phyloP scores from a whole-genome alignment of 1,140 invertebrate genomes.

The Drosophila oshimai region DNA sequence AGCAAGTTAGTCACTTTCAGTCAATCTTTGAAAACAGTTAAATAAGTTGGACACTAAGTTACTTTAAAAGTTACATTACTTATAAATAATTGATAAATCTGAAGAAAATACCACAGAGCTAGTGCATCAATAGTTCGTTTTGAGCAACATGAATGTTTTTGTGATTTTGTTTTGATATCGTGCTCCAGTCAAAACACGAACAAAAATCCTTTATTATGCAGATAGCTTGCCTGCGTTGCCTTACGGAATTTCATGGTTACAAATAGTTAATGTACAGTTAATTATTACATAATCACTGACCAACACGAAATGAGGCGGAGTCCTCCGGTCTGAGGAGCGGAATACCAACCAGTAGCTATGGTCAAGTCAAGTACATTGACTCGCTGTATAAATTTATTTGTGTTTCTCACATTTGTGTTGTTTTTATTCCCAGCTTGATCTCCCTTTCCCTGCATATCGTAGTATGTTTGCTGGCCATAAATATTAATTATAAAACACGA shows the following conservation, averaged over 20 bases:
- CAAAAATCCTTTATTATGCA: slow-evolving; percentile 48
- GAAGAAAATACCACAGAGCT: not conserved
- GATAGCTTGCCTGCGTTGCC: slow-evolving; percentile 9
- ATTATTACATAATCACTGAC: slow-evolving; percentile 76
- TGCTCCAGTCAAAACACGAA: slow-evolving; percentile 45
- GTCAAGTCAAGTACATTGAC: slow-evolving; percentile 59
- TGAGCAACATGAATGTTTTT: not conserved
- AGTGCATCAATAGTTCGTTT: slow-evolving; percentile 4
- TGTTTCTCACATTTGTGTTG: not conserved
- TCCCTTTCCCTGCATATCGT: not conserved
- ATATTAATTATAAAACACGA: slow-evolving; percentile 71
- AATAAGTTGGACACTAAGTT: not conserved
- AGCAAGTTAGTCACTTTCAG: not conserved
- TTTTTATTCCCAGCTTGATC: not conserved
- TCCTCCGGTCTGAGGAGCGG: not conserved
- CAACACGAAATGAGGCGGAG: slow-evolving; percentile 43
- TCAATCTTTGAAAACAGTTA: not conserved
- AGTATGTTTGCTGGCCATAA: slow-evolving; percentile 53
- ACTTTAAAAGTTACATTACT: not conserved
- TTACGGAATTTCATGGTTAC: slow-evolving; percentile 74
- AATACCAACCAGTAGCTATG: not conserved
- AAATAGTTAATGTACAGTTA: slow-evolving; percentile 79
- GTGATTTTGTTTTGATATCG: slow-evolving; percentile 39
- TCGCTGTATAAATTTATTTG: slow-evolving; percentile 28
- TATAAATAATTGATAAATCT: not conserved